Evolutionary conservation across 23 tunicate genomes (phyloP).

Genomic region (Styela plicata): DNA sequence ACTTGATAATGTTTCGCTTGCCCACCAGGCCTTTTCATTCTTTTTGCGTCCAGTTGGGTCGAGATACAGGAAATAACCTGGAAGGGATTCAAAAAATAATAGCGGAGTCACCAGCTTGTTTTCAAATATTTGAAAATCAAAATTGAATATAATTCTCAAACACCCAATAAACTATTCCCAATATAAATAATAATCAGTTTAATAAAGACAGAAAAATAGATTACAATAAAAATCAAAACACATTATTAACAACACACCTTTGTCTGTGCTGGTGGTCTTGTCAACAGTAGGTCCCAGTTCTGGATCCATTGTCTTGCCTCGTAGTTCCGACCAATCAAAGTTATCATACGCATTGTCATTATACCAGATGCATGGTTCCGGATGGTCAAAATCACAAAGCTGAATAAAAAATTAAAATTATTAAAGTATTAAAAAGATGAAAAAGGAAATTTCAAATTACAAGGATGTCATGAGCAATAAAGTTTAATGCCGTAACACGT

Average conservation of each 20-base stretch:
- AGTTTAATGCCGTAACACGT: too few species aligned
- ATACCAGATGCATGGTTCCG: conserved; percentile 70
- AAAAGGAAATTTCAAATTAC: too few species aligned
- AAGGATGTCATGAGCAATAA: too few species aligned
- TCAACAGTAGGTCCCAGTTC: conserved; percentile 49
- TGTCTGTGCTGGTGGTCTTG: conserved; percentile 39
- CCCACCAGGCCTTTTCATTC: conserved; percentile 39
- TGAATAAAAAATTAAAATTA: conserved; percentile 7
- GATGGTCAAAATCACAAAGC: conserved; percentile 76
- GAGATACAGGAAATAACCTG: conserved; percentile 47
- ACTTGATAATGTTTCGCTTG: conserved; percentile 51
- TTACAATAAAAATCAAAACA: too few species aligned
- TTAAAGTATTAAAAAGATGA: too few species aligned
- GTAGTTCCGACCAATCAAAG: conserved; percentile 69
- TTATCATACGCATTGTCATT: conserved; percentile 31
- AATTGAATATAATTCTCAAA: not conserved
- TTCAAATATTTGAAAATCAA: not conserved
- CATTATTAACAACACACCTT: too few species aligned
- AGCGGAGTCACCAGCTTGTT: too few species aligned
- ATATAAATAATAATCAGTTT: not conserved
- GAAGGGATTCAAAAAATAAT: not conserved
- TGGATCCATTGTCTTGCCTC: conserved; percentile 41
- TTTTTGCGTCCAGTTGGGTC: conserved; percentile 9
- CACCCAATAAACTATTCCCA: not conserved
- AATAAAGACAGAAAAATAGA: too few species aligned